Evolutionary conservation across 35 echinoderm and acorn worm species (phyloP).

Genomic region (Ophioderma brevispina): DNA sequence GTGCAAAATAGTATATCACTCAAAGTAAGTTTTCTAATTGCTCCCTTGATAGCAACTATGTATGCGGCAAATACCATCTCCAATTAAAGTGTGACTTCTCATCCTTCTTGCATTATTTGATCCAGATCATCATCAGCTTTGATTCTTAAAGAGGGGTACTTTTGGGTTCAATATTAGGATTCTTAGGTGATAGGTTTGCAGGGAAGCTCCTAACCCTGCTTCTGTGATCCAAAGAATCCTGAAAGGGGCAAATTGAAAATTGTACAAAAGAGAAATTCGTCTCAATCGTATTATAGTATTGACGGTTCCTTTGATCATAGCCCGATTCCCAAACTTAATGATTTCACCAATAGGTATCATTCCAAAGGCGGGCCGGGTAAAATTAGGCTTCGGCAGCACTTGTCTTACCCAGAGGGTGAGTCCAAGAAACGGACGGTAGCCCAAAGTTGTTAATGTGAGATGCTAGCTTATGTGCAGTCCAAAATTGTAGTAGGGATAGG

Average conservation of each 20-base stretch:
- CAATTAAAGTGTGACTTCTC: no score
- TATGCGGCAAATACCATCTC: no score
- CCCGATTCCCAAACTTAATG: not conserved
- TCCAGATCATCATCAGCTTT: no score
- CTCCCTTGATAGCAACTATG: no score
- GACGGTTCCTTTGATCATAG: not conserved
- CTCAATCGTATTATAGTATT: constrained; percentile 11
- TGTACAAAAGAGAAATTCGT: not conserved
- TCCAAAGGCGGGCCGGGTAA: constrained; percentile 9
- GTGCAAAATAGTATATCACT: no score
- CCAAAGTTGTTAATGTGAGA: not conserved
- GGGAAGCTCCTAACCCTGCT: not conserved
- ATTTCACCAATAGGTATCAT: constrained; percentile 17
- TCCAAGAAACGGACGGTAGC: constrained; percentile 44
- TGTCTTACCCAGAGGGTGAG: constrained; percentile 25
- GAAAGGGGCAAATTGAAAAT: not conserved
- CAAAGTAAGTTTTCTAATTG: no score
- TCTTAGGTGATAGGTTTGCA: no score
- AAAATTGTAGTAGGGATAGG: not conserved
- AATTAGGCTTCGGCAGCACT: constrained; percentile 51
- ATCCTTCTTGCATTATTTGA: no score
- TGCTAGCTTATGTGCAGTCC: constrained; percentile 20
- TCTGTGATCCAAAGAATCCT: not conserved
- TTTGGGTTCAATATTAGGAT: no score
- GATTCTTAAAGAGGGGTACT: no score